Conservation (phyloP, 2,113 vertebrate species). For the Mohoua ochrocephala region DNA sequence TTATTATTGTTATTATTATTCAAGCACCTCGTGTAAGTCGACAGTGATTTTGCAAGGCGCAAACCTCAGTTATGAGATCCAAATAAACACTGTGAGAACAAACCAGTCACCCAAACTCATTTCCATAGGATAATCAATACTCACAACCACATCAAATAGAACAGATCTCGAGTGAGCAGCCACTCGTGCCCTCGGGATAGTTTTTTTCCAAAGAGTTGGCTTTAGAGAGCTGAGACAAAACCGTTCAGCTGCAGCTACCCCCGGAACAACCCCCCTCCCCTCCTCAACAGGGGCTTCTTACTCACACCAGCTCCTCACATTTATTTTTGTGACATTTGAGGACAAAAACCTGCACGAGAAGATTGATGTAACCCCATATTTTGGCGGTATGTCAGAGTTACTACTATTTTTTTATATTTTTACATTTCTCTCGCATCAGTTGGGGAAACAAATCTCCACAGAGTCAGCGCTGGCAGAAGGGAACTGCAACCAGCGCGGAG, state of each 20-base stretch:
- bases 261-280: background rate
- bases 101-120: background rate
- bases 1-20: background rate
- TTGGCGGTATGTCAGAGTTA: background rate
- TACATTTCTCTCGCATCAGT: rapidly evolving
- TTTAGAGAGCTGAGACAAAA: background rate
- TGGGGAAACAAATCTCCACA: background rate
- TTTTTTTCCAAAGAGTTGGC: background rate
- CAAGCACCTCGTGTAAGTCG: background rate
- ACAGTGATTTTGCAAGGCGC: background rate
- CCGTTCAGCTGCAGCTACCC: background rate
- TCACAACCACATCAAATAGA: background rate
- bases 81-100: background rate
- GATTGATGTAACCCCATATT: background rate
- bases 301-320: background rate
- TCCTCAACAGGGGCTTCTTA: background rate
- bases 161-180: background rate
- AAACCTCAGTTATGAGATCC: background rate
- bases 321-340: background rate
- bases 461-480: background rate
- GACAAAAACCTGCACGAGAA: background rate
- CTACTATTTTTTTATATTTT: background rate
- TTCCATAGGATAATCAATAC: conserved; percentile 2
- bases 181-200: background rate
- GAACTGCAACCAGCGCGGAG: background rate